These are phyloP conservation scores for Periparus ater DNA, from an alignment of 2,797 vertebrate species.

Conservation along the genomic window DNA sequence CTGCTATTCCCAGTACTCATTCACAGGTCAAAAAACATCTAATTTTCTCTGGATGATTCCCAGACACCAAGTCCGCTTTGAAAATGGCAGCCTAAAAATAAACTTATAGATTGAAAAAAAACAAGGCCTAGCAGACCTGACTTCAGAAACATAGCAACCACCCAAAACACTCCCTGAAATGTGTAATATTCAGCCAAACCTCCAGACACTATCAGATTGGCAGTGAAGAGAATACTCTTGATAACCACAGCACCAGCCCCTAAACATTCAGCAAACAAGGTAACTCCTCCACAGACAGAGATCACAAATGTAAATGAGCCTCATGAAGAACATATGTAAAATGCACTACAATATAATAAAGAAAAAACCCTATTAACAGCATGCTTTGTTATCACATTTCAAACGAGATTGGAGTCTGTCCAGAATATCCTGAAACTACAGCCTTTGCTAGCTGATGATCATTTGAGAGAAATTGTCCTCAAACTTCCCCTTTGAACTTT, in stretches of 20 bases:
- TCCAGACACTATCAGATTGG: slow-evolving; percentile 31
- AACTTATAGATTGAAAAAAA: neutral
- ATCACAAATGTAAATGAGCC: slow-evolving; percentile 5
- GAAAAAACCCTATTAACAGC: neutral
- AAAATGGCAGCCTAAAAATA: slow-evolving; percentile 23
- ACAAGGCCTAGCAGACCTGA: neutral
- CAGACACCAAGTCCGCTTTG: neutral
- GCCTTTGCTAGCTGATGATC: neutral
- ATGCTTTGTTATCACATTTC: neutral
- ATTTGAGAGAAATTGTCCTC: slow-evolving; percentile 27
- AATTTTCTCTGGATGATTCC: neutral
- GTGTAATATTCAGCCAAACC: neutral
- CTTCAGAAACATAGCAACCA: neutral
- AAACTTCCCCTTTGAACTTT: slow-evolving; percentile 17
- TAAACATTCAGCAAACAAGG: slow-evolving; percentile 22
- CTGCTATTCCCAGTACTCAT: neutral
- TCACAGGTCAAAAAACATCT: neutral
- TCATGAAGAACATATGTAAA: neutral
- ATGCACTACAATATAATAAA: neutral
- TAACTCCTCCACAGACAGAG: slow-evolving; percentile 4
- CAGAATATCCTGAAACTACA: neutral
- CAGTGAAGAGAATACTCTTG: slow-evolving; percentile 1
- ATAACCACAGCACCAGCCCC: neutral
- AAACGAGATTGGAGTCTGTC: neutral
- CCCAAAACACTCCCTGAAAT: neutral